Percentiles rank a stretch among this genome's conserved stretches.
Conservation (phyloP, 2,888 invertebrate species). For the Thereva nobilitata region DNA sequence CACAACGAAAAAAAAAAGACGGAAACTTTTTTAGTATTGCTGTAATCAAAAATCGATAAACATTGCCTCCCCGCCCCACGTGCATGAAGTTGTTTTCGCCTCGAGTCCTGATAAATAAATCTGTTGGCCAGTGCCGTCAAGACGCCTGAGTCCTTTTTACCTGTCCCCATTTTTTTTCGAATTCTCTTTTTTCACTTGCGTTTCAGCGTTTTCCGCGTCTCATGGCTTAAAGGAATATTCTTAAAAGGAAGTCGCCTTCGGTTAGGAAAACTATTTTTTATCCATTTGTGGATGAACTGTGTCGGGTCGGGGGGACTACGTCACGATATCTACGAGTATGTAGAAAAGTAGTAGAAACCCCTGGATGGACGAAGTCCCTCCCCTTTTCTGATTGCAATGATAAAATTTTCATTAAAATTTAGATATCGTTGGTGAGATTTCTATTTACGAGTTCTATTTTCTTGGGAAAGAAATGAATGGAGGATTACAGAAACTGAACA, state of each 20-base stretch:
- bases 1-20: too few species aligned
- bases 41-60: constrained; percentile 39
- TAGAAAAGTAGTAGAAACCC: too few species aligned
- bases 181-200: background rate
- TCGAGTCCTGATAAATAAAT: background rate
- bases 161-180: background rate
- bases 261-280: too few species aligned
- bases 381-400: constrained; percentile 6
- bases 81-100: constrained; percentile 26
- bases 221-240: too few species aligned
- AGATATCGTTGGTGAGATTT: constrained; percentile 10
- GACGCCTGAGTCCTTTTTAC: background rate
- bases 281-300: background rate
- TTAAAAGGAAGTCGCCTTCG: too few species aligned
- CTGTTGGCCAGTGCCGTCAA: background rate
- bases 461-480: too few species aligned
- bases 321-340: background rate
- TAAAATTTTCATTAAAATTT: constrained; percentile 17
- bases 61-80: constrained; percentile 25
- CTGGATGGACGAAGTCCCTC: too few species aligned
- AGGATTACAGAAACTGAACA: too few species aligned
- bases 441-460: background rate
- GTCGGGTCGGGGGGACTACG: too few species aligned
- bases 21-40: background rate
- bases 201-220: too few species aligned